Conservation (phyloP, 2,113 vertebrate species). For the Apistogramma diplotaenia region DNA sequence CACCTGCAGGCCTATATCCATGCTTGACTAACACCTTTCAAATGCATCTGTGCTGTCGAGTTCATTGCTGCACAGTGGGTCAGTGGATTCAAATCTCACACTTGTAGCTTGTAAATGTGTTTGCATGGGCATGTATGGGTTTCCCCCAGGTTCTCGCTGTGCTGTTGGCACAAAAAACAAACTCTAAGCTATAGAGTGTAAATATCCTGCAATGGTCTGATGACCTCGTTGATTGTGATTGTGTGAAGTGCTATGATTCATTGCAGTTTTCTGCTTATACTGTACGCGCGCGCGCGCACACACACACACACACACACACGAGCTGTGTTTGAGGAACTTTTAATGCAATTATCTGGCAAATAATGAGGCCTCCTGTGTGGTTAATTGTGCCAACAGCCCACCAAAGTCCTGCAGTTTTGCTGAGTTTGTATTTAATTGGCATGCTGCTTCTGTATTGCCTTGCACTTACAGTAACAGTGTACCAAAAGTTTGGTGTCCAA, state of each 20-base stretch:
- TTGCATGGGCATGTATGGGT: background rate
- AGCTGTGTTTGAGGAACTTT: background rate
- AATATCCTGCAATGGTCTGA: background rate
- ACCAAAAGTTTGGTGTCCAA: too few species aligned
- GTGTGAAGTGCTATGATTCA: background rate
- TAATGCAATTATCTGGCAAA: background rate
- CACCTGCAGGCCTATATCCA: slow-evolving; percentile 36
- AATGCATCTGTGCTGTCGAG: background rate
- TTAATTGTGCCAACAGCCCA: background rate
- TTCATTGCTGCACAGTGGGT: background rate
- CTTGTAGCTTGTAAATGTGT: background rate
- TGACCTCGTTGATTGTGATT: background rate
- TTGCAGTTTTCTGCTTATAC: background rate
- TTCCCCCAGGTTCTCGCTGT: background rate
- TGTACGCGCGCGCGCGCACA: background rate
- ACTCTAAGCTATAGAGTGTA: background rate
- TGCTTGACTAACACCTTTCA: slow-evolving; percentile 39
- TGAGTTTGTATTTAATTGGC: background rate
- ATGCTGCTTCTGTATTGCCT: too few species aligned
- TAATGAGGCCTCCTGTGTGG: background rate
- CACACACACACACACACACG: too few species aligned
- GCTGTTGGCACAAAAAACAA: background rate
- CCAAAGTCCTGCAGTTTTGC: background rate
- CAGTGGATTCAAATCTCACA: background rate
- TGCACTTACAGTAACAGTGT: background rate